Conservation (phyloP, 2,797 vertebrate genomes). For the Premnoplex brunnescens region DNA sequence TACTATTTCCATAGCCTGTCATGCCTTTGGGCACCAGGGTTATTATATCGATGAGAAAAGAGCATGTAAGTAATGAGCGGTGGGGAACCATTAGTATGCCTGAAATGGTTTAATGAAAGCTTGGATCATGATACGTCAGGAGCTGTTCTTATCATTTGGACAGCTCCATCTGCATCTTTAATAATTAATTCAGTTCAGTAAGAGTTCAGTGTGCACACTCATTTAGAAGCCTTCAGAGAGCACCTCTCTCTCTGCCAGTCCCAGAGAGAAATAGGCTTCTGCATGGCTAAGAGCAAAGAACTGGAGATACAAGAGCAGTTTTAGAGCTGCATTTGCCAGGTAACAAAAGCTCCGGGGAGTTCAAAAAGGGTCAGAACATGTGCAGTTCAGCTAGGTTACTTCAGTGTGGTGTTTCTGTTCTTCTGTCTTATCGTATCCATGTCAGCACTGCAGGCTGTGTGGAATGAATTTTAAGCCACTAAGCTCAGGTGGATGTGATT, state of each 20-base stretch:
- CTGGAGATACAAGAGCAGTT: conserved; percentile 83
- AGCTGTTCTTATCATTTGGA: conserved; percentile 96
- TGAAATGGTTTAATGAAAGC: conserved; percentile 94
- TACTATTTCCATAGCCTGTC: conserved; percentile 72
- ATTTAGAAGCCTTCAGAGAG: conserved; percentile 86
- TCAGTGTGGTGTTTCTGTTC: conserved; percentile 87
- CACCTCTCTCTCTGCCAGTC: conserved; percentile 78
- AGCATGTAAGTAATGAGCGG: conserved; percentile 93
- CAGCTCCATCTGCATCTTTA: conserved; percentile 99
- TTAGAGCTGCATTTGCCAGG: conserved; percentile 82
- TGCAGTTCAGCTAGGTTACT: conserved; percentile 88
- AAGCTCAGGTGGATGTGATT: conserved; percentile 79
- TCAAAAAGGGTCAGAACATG: conserved; percentile 88
- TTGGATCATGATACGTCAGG: conserved; percentile 96
- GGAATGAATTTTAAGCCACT: conserved; percentile 84
- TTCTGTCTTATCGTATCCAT: conserved; percentile 97
- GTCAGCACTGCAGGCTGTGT: conserved; percentile 91
- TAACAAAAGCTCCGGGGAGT: conserved; percentile 87
- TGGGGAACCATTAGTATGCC: conserved; percentile 93
- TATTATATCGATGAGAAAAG: conserved; percentile 94
- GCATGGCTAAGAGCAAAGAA: conserved; percentile 91
- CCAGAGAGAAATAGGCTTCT: conserved; percentile 89
- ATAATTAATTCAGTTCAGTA: conserved; percentile 99
- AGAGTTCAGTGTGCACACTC: conserved; percentile 91
- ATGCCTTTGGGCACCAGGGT: conserved; percentile 84